Conservation (phyloP, 2,888 invertebrate genomes). For the Scrobipalpa atriplicella region DNA sequence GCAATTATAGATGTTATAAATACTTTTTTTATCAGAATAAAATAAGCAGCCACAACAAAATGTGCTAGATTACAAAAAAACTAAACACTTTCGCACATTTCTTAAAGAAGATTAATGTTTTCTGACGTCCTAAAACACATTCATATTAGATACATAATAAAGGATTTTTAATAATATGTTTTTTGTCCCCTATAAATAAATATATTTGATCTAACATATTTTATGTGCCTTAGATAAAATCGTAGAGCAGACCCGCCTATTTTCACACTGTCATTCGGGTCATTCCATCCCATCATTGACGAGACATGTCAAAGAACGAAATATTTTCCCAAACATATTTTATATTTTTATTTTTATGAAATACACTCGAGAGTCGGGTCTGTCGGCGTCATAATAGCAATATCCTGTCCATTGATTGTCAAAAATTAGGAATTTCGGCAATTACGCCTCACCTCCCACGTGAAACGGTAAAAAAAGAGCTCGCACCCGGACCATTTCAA, state of each 20-base stretch:
- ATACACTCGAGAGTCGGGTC: constrained; percentile 44
- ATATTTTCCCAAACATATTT: constrained; percentile 48
- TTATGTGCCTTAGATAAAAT: background rate
- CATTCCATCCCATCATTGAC: constrained; percentile 12
- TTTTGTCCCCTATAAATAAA: no score
- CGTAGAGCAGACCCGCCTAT: background rate
- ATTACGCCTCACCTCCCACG: constrained; percentile 81
- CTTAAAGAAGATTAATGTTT: no score
- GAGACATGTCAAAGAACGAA: constrained; percentile 21
- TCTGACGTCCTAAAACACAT: no score
- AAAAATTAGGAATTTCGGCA: constrained; percentile 82
- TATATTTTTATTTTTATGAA: constrained; percentile 40
- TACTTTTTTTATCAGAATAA: no score
- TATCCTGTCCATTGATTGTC: constrained; percentile 82
- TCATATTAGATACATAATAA: no score
- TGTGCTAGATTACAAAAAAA: no score
- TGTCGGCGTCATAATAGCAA: constrained; percentile 73
- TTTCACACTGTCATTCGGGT: constrained; percentile 6
- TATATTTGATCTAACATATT: no score
- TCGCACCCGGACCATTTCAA: constrained; percentile 76
- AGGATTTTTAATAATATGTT: no score
- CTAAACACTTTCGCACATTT: no score
- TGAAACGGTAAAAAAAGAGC: constrained; percentile 69
- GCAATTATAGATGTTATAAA: no score
- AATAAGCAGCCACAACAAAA: no score